Percentiles rank a stretch among this genome's conserved stretches.
These are phyloP conservation scores for Biston stratarius DNA, from an alignment of 2,888 invertebrate species.

Conservation along the genomic window DNA sequence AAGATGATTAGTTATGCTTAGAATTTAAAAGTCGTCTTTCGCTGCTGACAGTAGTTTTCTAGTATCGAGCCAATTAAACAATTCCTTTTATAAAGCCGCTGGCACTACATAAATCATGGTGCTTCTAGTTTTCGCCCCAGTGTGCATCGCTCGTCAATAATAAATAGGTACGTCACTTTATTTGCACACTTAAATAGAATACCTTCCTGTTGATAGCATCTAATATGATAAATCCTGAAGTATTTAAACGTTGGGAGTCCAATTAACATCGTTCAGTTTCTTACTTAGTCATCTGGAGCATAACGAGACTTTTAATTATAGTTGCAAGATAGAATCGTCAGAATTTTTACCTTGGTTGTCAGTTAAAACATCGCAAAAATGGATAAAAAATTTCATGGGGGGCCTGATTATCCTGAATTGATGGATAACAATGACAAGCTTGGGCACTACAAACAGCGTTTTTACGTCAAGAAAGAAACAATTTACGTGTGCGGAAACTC, in stretches of 20 bases:
- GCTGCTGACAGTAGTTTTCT: too few relatives aligned
- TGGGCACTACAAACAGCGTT: constrained; percentile 66
- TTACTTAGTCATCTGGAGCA: neutral
- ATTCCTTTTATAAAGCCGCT: constrained; percentile 2
- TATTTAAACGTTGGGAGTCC: constrained; percentile 41
- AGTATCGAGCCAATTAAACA: neutral
- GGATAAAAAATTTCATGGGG: constrained; percentile 58
- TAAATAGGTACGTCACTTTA: constrained; percentile 16
- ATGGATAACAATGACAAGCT: constrained; percentile 72
- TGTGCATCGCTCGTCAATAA: constrained; percentile 13
- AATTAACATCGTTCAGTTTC: constrained; percentile 11
- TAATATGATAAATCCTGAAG: constrained; percentile 18
- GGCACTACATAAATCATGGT: constrained; percentile 28
- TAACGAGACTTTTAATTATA: neutral
- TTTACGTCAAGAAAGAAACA: constrained; percentile 61
- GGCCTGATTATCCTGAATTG: constrained; percentile 59
- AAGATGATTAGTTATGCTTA: too few relatives aligned
- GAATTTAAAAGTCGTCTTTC: too few relatives aligned
- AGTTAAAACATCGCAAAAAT: constrained; percentile 39
- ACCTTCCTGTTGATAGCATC: constrained; percentile 13
- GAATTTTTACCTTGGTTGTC: too few relatives aligned
- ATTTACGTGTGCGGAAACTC: constrained; percentile 79
- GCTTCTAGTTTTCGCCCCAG: constrained; percentile 25
- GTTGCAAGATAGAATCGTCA: neutral
- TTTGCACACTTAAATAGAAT: constrained; percentile 19